These are phyloP conservation scores for Syngnathus scovelli DNA, from an alignment of 2,113 vertebrate species.

Conservation along the genomic window DNA sequence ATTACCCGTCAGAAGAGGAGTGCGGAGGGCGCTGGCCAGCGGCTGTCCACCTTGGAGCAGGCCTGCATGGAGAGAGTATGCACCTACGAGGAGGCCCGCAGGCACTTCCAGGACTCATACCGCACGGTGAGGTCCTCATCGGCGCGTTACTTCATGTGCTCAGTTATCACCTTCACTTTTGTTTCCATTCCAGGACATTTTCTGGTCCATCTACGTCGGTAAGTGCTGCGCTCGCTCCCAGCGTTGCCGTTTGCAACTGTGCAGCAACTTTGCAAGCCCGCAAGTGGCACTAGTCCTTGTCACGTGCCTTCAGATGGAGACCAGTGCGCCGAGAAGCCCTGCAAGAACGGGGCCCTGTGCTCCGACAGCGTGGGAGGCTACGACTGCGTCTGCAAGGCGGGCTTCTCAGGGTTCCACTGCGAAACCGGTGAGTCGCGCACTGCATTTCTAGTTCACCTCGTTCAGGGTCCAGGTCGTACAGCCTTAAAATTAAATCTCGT, in stretches of 20 bases:
- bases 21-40: conserved; percentile 3
- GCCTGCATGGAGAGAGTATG: conserved; percentile 80
- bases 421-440: conserved; percentile 57
- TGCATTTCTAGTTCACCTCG: background rate
- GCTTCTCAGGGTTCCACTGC: conserved; percentile 69
- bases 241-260: background rate
- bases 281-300: background rate
- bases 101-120: conserved; percentile 76
- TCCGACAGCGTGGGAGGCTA: conserved; percentile 75
- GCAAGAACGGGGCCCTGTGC: conserved; percentile 74
- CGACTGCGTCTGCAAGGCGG: conserved; percentile 74
- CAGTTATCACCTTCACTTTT: background rate
- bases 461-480: background rate
- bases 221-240: conserved; percentile 29
- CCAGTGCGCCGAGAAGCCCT: conserved; percentile 69
- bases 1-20: conserved; percentile 67
- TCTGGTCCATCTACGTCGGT: conserved; percentile 77
- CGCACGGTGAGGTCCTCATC: conserved; percentile 70
- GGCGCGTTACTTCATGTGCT: too few species aligned
- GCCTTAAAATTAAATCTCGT: background rate
- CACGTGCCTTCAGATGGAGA: conserved; percentile 65
- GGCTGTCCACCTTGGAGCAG: conserved; percentile 71
- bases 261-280: background rate
- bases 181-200: conserved; percentile 68
- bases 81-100: conserved; percentile 81